phyloP scores from a whole-genome alignment of 2,113 vertebrate species.

The Scomber japonicus region DNA sequence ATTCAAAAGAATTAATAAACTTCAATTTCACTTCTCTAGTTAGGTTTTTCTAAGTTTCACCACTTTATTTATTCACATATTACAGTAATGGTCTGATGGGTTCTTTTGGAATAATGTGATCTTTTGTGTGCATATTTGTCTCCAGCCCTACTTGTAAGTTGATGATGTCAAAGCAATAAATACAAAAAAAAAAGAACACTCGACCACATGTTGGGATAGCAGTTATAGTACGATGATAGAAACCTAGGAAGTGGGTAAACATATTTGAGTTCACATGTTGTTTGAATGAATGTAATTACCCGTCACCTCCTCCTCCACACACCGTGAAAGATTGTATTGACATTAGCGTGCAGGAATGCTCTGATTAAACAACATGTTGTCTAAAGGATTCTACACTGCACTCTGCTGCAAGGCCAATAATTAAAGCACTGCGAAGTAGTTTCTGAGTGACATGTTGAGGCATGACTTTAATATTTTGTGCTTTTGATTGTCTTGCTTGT shows the following conservation, averaged over 20 bases:
- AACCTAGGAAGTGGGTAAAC: neutral
- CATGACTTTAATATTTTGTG: neutral
- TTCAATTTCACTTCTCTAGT: neutral
- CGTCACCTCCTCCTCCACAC: constrained; percentile 20
- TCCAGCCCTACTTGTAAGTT: neutral
- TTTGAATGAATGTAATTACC: constrained; percentile 44
- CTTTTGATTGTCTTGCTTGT: neutral
- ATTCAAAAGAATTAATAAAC: neutral
- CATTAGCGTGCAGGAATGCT: constrained; percentile 52
- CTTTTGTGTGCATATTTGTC: neutral
- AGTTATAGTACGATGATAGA: constrained; percentile 8
- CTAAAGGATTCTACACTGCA: neutral
- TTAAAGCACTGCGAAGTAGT: constrained; percentile 20
- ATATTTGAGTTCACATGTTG: constrained; percentile 1
- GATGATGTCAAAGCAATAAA: constrained; percentile 28
- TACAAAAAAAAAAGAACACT: constrained; percentile 14
- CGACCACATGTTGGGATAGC: neutral
- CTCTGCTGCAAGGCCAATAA: constrained; percentile 7
- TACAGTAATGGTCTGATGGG: neutral
- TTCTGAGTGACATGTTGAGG: constrained; percentile 3
- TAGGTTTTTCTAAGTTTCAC: neutral
- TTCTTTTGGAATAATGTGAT: neutral
- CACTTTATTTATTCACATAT: neutral
- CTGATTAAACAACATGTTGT: constrained; percentile 30
- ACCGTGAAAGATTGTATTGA: constrained; percentile 44